phyloP scores from a whole-genome alignment of 2,113 vertebrate species.

The Alexandromys fortis region DNA sequence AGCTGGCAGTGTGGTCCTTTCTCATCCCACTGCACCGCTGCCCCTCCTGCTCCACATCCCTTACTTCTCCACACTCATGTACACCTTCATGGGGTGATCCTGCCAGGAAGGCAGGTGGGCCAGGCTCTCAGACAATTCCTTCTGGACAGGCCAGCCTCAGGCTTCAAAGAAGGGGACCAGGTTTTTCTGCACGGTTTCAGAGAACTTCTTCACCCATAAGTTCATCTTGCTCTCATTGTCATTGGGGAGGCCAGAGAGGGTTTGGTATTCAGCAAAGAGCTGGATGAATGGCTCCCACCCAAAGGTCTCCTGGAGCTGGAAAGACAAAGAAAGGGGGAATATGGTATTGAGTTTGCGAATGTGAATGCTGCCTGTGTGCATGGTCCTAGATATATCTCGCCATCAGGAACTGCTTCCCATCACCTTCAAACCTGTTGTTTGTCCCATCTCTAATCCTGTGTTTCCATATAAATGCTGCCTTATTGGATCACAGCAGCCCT shows the following conservation, averaged over 20 bases:
- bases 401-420: neutral
- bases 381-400: fast-evolving
- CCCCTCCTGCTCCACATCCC: fast-evolving
- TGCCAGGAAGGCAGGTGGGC: conserved; percentile 85
- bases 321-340: neutral
- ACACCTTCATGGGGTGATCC: conserved; percentile 86
- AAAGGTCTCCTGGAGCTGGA: conserved; percentile 89
- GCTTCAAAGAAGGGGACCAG: conserved; percentile 87
- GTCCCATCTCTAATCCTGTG: no score
- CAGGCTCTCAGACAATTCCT: conserved; percentile 80
- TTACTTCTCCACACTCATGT: fast-evolving
- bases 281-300: conserved; percentile 88
- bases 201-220: conserved; percentile 88
- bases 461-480: no score
- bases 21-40: neutral
- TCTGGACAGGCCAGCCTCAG: conserved; percentile 89
- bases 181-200: conserved; percentile 84
- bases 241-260: conserved; percentile 74
- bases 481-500: neutral
- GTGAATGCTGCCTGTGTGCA: fast-evolving
- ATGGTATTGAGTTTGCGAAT: neutral
- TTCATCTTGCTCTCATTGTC: conserved; percentile 89
- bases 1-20: neutral
- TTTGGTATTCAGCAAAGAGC: conserved; percentile 87
- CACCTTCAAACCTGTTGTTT: neutral